Base-by-base conservation (phyloP, 2,888 invertebrate species). In the Drosophila lutescens region DNA sequence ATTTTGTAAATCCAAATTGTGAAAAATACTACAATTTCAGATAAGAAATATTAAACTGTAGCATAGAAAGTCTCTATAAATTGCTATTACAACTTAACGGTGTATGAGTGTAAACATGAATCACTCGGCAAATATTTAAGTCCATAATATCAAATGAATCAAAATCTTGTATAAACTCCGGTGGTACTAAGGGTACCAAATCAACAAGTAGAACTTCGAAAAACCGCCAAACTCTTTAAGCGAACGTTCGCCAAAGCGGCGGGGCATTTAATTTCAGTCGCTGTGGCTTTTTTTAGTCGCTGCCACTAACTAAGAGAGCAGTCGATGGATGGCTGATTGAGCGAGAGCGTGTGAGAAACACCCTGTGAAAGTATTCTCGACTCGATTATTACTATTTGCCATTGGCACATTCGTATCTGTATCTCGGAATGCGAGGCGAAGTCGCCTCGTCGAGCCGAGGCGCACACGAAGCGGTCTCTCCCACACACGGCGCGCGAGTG, bases 371-470 rank as follows among this genome's bases (percentile, higher is more conserved):
- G 74, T 74, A 71, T 71, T 74, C 67, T 65, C 66, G 66, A 54
- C 51, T 51, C 51, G 71, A 69, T 74, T 74, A 71, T 71, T 71
- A 71, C 49, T 74, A 71, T 86, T 80, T 81, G 82, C 81, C 85
- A 84, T 85, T 85, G 82, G 79, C 85, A 81, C 81, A 84, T 75
- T 68, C 50, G 50, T 71, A 49, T 47, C 15, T 47, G 60, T 41
- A 60, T 56, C 55, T 36, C 77, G 79, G 44, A 80, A 36, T 54
- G 66, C 50, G 62, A 50, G 50, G 12, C 50, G 55, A 15, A 30
- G 46, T 30, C 40, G 51, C 15, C 40, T 23, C 8, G 56, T 50
- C 50, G 49, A 55, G 8, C 76, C 61, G 65, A 76, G 60, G 72
- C 30, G 49, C 54, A 44, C 34, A 17, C 66, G 74, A 68, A 51